These are phyloP conservation scores for Acanthisitta chloris DNA, from an alignment of 2,113 vertebrate genomes.

Conservation along the genomic window DNA sequence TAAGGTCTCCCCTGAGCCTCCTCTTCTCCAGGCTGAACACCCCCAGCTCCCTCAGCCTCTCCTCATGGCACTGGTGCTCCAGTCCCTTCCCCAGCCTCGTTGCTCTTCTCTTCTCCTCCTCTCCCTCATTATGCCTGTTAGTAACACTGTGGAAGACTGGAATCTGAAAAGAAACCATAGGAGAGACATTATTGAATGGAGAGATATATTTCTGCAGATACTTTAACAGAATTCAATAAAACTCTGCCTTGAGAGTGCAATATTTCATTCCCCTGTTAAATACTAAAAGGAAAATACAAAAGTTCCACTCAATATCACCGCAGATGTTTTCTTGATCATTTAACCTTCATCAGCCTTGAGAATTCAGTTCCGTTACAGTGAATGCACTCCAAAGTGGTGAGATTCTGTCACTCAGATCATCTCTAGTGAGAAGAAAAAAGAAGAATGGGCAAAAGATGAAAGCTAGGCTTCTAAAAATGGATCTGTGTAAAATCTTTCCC, in stretches of 20 bases:
- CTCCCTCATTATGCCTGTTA: neutral
- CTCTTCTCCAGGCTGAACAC: too few species aligned
- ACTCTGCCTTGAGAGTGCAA: neutral
- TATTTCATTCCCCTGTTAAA: neutral
- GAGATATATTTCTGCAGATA: neutral
- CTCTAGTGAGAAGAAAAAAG: neutral
- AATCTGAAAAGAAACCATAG: neutral
- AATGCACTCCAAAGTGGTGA: neutral
- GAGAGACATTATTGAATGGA: neutral
- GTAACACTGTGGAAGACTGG: neutral
- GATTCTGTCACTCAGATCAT: neutral
- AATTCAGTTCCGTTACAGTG: neutral
- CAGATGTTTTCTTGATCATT: neutral
- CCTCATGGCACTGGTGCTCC: too few species aligned
- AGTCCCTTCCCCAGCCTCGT: too few species aligned
- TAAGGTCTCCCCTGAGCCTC: too few species aligned
- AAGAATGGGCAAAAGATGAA: neutral
- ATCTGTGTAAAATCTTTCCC: neutral
- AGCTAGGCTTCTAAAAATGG: fast-evolving
- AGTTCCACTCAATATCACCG: neutral
- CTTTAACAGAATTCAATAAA: neutral
- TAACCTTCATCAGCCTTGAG: neutral
- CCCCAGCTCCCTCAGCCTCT: too few species aligned
- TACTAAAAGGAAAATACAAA: neutral
- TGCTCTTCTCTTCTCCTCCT: too few species aligned